Conservation (phyloP, 2,888 invertebrate species). For the Drosophila incognita region DNA sequence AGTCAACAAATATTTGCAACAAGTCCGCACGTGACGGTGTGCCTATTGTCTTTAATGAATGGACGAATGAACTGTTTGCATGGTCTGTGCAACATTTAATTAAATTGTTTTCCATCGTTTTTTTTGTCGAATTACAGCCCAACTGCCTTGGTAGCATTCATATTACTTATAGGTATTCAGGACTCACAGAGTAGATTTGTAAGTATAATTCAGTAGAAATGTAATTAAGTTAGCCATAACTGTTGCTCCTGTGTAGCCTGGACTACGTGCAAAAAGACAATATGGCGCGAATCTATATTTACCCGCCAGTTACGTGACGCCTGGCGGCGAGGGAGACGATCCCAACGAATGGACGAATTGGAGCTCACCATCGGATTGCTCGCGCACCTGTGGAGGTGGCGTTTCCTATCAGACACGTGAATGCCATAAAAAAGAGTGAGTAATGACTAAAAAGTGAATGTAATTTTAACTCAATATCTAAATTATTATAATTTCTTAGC, state of each 20-base stretch:
- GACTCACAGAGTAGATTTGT: conserved; percentile 87
- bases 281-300: conserved; percentile 90
- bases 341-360: conserved; percentile 92
- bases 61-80: conserved; percentile 21
- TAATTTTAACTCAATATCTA: neutral
- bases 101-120: conserved; percentile 21
- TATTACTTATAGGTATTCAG: conserved; percentile 86
- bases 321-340: conserved; percentile 88
- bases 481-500: conserved; percentile 83
- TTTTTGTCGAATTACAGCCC: conserved; percentile 86
- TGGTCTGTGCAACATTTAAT: conserved; percentile 34
- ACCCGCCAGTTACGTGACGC: conserved; percentile 90
- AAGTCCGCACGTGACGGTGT: conserved; percentile 72
- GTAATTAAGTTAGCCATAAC: neutral
- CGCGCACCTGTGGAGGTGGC: conserved; percentile 96
- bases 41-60: conserved; percentile 50
- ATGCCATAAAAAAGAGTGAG: conserved; percentile 89
- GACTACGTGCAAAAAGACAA: conserved; percentile 91
- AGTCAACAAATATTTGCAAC: conserved; percentile 77
- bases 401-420: conserved; percentile 93
- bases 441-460: neutral
- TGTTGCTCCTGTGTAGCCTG: conserved; percentile 85
- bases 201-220: conserved; percentile 85
- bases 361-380: conserved; percentile 93
- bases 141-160: conserved; percentile 87